phyloP scores from a whole-genome alignment of 2,888 invertebrate species.

The Lagria hirta region DNA sequence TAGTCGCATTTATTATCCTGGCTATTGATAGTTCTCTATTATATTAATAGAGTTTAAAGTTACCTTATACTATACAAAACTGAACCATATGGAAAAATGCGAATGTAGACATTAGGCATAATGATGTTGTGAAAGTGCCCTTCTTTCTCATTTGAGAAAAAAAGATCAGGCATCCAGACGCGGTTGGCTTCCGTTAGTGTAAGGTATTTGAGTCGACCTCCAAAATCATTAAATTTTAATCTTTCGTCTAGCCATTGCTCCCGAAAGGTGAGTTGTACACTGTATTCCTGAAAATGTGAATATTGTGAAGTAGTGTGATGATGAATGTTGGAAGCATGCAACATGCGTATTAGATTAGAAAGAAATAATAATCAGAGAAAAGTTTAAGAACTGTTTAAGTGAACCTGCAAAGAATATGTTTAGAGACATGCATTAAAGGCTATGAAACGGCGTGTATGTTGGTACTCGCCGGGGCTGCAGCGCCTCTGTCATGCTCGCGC shows the following conservation, averaged over 20 bases:
- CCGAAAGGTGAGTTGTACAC: conserved; percentile 94
- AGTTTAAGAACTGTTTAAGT: conserved; percentile 2
- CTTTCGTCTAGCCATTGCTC: conserved; percentile 97
- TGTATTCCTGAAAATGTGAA: conserved; percentile 98
- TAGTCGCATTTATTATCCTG: no score
- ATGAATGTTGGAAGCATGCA: conserved; percentile 16
- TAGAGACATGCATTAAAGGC: conserved; percentile 18
- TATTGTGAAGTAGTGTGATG: no score
- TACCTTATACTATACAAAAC: conserved; percentile 93
- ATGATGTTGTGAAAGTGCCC: conserved; percentile 97
- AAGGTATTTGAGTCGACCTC: conserved; percentile 86
- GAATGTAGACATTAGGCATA: conserved; percentile 96
- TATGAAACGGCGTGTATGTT: conserved; percentile 30
- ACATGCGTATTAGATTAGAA: conserved; percentile 23
- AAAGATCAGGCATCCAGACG: conserved; percentile 98
- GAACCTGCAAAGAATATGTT: conserved; percentile 15
- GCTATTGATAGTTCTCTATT: no score
- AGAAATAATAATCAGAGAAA: conserved; percentile 2
- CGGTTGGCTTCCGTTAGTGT: conserved; percentile 92
- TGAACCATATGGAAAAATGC: conserved; percentile 92
- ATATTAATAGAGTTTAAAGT: conserved; percentile 27
- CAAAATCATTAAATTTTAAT: conserved; percentile 83
- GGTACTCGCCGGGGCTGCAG: conserved; percentile 43
- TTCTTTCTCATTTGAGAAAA: conserved; percentile 97
- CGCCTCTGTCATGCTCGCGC: conserved; percentile 50